A percentile compares a stretch with the other conserved stretches of the same genome.
Evolutionary conservation across 2,797 vertebrate genomes (phyloP).

Genomic region (Corythornis leucogaster): DNA sequence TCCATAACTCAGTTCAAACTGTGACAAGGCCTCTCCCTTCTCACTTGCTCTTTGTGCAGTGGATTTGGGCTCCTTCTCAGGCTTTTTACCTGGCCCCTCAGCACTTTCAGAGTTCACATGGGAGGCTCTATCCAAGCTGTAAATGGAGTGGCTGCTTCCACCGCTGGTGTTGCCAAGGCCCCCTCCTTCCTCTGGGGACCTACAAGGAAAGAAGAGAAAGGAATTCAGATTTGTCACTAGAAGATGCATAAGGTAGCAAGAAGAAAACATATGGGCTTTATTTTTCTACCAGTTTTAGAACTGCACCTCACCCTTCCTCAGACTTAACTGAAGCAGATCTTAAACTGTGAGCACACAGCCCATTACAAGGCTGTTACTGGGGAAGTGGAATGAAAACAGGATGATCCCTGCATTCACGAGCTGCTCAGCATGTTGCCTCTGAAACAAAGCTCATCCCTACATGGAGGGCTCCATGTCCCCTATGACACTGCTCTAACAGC

Average conservation of each 20-base stretch:
- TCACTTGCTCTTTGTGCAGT: constrained; percentile 80
- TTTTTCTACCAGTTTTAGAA: background rate
- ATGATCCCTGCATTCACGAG: background rate
- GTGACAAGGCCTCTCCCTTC: constrained; percentile 84
- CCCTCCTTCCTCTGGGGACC: constrained; percentile 87
- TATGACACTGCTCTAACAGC: background rate
- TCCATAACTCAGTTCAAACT: constrained; percentile 91
- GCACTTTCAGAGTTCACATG: constrained; percentile 68
- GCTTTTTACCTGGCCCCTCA: constrained; percentile 84
- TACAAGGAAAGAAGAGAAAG: constrained; percentile 30
- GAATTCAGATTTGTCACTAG: background rate
- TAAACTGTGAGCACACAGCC: background rate
- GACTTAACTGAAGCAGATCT: background rate
- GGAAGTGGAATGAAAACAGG: background rate
- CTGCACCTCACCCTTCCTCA: background rate
- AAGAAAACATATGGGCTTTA: rapidly evolving
- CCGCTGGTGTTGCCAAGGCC: constrained; percentile 64
- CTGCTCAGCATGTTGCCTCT: background rate
- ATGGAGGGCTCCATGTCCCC: background rate
- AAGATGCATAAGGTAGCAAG: background rate
- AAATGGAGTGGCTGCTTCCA: constrained; percentile 77
- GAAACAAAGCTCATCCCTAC: background rate
- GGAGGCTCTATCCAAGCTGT: constrained; percentile 83
- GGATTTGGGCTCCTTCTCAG: constrained; percentile 87
- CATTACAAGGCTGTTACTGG: background rate